phyloP scores from a whole-genome alignment of 92 coral and sea anemone genomes.

The Zoanthus gigantus region DNA sequence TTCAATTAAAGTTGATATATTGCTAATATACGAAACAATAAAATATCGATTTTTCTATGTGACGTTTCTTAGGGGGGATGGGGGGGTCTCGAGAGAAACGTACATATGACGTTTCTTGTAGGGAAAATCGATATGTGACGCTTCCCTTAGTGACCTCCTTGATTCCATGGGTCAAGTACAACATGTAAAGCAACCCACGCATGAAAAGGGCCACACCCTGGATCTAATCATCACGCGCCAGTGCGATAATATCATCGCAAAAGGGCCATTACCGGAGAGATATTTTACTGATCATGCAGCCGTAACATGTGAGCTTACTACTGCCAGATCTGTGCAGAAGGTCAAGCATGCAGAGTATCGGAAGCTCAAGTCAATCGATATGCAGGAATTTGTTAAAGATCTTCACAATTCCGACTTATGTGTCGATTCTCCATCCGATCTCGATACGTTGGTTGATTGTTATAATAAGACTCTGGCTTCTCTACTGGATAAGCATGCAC shows the following conservation, averaged over 20 bases:
- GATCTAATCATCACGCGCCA: constrained; percentile 31
- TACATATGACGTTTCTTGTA: too few relatives aligned
- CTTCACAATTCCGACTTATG: constrained; percentile 37
- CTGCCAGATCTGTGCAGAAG: constrained; percentile 2
- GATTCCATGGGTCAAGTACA: constrained; percentile 48
- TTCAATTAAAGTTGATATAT: too few relatives aligned
- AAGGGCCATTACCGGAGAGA: constrained; percentile 41
- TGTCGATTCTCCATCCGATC: constrained; percentile 42
- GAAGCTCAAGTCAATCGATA: constrained; percentile 45
- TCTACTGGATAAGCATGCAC: constrained; percentile 67
- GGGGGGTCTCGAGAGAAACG: too few relatives aligned
- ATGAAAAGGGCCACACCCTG: constrained; percentile 31
- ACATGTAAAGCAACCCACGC: constrained; percentile 38
- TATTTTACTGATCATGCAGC: constrained; percentile 49
- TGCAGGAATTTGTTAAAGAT: constrained; percentile 15
- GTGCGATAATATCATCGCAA: constrained; percentile 25
- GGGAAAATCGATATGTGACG: too few relatives aligned
- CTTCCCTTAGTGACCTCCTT: constrained; percentile 42
- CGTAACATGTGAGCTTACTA: constrained; percentile 10
- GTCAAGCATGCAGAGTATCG: constrained; percentile 46
- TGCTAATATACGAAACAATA: too few relatives aligned
- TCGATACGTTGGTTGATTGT: constrained; percentile 41
- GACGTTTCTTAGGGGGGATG: too few relatives aligned
- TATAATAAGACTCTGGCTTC: constrained; percentile 53
- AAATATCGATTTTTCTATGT: too few relatives aligned